Evolutionary conservation across 2,888 invertebrate species (phyloP).

Genomic region (Macrosoma leucophasiata): DNA sequence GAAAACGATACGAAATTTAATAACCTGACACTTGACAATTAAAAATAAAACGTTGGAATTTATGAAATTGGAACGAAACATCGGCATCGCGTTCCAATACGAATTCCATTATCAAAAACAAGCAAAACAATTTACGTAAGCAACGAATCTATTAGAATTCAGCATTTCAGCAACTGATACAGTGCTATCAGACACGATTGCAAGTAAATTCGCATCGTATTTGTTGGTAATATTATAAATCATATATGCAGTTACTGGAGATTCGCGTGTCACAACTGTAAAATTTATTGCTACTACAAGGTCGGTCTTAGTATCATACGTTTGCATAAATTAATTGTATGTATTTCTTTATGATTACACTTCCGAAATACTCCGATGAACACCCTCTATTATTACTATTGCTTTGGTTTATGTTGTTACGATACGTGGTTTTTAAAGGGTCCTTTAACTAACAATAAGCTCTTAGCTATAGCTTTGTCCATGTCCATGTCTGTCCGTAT

Average conservation of each 20-base stretch:
- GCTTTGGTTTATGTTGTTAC: too few relatives aligned
- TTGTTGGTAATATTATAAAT: slow-evolving; percentile 43
- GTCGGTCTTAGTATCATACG: slow-evolving; percentile 39
- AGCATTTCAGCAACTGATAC: slow-evolving; percentile 24
- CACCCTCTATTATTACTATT: too few relatives aligned
- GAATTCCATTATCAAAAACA: slow-evolving; percentile 50
- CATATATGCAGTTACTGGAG: slow-evolving; percentile 55
- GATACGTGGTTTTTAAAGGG: too few relatives aligned
- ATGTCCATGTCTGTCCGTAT: too few relatives aligned
- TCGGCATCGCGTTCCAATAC: slow-evolving; percentile 29
- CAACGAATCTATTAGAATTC: slow-evolving; percentile 25
- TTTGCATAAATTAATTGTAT: too few relatives aligned
- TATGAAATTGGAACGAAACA: too few relatives aligned
- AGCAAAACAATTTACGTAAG: slow-evolving; percentile 37
- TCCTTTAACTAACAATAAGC: too few relatives aligned
- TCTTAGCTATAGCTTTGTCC: too few relatives aligned
- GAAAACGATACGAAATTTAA: slow-evolving; percentile 5
- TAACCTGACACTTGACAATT: neutral
- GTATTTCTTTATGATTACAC: too few relatives aligned
- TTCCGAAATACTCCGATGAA: too few relatives aligned
- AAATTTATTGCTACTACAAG: slow-evolving; percentile 57
- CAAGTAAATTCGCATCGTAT: slow-evolving; percentile 36
- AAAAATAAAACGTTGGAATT: too few relatives aligned
- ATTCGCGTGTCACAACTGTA: slow-evolving; percentile 63
- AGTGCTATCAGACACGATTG: slow-evolving; percentile 28